These are phyloP conservation scores for Phrynosoma blainvillii DNA, from an alignment of 2,113 vertebrate species.

Conservation along the genomic window DNA sequence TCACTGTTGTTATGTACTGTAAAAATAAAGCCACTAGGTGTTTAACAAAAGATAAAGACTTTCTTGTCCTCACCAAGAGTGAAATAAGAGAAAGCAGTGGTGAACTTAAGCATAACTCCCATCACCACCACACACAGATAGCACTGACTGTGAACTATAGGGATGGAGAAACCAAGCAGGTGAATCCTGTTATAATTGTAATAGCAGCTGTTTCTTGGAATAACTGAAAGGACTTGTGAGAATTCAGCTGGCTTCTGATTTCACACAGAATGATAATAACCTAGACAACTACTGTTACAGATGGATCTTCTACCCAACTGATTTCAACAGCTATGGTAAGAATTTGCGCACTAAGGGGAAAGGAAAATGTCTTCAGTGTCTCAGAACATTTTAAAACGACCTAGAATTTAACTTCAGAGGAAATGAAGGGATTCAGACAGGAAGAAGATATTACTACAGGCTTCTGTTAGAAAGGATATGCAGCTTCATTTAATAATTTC, in stretches of 20 bases:
- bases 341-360: neutral
- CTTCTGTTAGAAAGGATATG: too few relatives aligned
- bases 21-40: neutral
- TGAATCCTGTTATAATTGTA: neutral
- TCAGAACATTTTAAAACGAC: neutral
- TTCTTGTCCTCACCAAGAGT: fast-evolving
- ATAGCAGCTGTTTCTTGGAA: neutral
- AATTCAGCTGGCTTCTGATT: neutral
- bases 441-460: too few relatives aligned
- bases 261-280: neutral
- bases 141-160: too few relatives aligned
- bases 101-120: fast-evolving
- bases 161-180: neutral
- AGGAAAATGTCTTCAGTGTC: neutral
- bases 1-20: neutral
- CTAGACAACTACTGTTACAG: neutral
- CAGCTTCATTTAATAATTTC: neutral
- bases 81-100: neutral
- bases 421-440: neutral
- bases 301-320: neutral
- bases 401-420: neutral
- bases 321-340: neutral
- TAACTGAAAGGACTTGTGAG: neutral
- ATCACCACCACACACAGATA: too few relatives aligned
- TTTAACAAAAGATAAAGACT: neutral